Evolutionary conservation across 2,888 invertebrate species (phyloP), one percentile per base, ranked within the genome.

Genomic region (Geotrupes spiniger): DNA sequence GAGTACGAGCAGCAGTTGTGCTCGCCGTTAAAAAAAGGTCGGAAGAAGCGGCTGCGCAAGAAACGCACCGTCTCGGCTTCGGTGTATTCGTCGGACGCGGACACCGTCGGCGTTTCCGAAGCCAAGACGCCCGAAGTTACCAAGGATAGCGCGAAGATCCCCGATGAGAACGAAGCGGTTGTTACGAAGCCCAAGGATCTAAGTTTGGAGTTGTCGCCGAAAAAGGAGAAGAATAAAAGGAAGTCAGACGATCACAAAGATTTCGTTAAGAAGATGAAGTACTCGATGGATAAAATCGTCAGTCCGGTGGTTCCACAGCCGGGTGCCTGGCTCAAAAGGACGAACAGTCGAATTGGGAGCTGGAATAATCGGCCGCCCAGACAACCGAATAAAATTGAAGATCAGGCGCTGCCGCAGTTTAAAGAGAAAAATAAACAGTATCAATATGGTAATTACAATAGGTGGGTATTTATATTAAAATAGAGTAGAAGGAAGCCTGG

Each of bases 381-480:
- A 25, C 66, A 65, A n/a, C 70, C 66, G 58, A 76, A 64, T 63
- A 78, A 68, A 25, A 64, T 69, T 17, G 64, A 71, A 51, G 74
- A 76, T 45, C 73, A 76, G 47, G 74, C 76, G 59, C 63, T 79
- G 60, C 84, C 85, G 6, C 80, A 78, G 50, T 91, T 90, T 73
- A 83, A 87, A 61, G 78, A 82, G 14, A 88, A 88, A 69, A 85
- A 89, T 68, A 80, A 82, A 49, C 82, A 83, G 67, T 96, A 92
- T 76, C 89, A 92, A 65, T 95, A 89, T 77, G 98, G 99, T 46
- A 99, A 99, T 75, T 98, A 96, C 74, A 91, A 92, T 71, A 86
- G 92, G 75, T 84, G 62, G 63, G 55, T 53, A 16, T 33, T 4
- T 21, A 21, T 21, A 21, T 21, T 21, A n/a, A n/a, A n/a, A n/a